These are phyloP conservation scores for Phocides pigmalion DNA, from an alignment of 1,140 invertebrate genomes.

Conservation along the genomic window DNA sequence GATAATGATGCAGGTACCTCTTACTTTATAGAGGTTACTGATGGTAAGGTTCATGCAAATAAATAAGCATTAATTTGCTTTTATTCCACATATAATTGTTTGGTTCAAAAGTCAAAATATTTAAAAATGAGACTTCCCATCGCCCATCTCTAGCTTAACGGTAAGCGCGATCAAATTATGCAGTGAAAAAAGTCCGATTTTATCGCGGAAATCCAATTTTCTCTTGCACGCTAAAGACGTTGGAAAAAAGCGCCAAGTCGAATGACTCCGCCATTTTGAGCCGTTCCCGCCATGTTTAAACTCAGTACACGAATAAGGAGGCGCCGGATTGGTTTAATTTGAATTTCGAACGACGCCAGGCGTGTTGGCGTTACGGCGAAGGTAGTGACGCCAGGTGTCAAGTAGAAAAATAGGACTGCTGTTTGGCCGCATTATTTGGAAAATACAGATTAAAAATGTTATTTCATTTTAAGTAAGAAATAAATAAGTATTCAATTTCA, in stretches of 20 bases:
- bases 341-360: constrained; percentile 70
- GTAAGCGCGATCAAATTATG: constrained; percentile 64
- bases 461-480: too few relatives aligned
- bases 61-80: too few relatives aligned
- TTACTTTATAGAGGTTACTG: too few relatives aligned
- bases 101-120: background rate
- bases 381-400: constrained; percentile 39
- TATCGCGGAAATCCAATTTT: constrained; percentile 81
- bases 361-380: constrained; percentile 45
- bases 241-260: constrained; percentile 78
- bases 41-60: too few relatives aligned
- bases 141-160: constrained; percentile 37
- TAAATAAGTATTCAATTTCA: too few relatives aligned
- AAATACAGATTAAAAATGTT: too few relatives aligned
- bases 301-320: constrained; percentile 79
- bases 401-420: background rate
- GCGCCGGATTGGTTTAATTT: constrained; percentile 78
- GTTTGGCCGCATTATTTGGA: too few relatives aligned
- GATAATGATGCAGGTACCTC: too few relatives aligned
- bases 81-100: background rate
- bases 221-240: constrained; percentile 77
- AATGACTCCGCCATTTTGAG: constrained; percentile 79
- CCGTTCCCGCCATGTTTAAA: constrained; percentile 70
- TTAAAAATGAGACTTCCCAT: constrained; percentile 4
- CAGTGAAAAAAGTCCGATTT: constrained; percentile 65